Percentiles rank a stretch among this genome's conserved stretches.
These are phyloP conservation scores for Phoxinus phoxinus DNA, from an alignment of 2,113 vertebrate genomes.

Conservation along the genomic window DNA sequence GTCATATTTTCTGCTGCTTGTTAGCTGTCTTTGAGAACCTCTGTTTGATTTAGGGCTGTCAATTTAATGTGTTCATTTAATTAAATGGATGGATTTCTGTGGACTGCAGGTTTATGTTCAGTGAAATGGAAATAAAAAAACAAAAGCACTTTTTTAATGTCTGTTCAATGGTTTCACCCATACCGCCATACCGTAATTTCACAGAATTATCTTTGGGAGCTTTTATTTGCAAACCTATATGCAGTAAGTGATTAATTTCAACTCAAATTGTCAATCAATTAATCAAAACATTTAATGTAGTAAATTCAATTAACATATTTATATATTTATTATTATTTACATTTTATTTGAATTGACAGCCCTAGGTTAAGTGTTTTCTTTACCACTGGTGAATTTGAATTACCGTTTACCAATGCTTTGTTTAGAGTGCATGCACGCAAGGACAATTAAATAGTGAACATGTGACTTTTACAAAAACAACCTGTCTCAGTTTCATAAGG, in stretches of 20 bases:
- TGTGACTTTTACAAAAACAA: neutral
- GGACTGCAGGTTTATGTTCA: neutral
- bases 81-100: slow-evolving; percentile 2
- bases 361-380: neutral
- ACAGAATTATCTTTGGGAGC: neutral
- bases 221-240: neutral
- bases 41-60: slow-evolving; percentile 3
- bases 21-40: neutral
- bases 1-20: slow-evolving; percentile 4
- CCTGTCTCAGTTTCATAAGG: neutral
- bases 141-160: neutral
- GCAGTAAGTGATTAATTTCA: neutral
- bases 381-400: neutral
- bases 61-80: neutral
- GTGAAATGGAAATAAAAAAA: neutral
- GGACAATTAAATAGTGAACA: neutral
- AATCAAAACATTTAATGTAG: neutral
- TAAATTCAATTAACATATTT: neutral
- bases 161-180: neutral
- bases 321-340: neutral
- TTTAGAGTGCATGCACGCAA: neutral
- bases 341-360: neutral
- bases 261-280: neutral
- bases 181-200: neutral
- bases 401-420: neutral